Evolutionary conservation across 2,113 vertebrate genomes (phyloP).

Genomic region (Zosterops japonicus): DNA sequence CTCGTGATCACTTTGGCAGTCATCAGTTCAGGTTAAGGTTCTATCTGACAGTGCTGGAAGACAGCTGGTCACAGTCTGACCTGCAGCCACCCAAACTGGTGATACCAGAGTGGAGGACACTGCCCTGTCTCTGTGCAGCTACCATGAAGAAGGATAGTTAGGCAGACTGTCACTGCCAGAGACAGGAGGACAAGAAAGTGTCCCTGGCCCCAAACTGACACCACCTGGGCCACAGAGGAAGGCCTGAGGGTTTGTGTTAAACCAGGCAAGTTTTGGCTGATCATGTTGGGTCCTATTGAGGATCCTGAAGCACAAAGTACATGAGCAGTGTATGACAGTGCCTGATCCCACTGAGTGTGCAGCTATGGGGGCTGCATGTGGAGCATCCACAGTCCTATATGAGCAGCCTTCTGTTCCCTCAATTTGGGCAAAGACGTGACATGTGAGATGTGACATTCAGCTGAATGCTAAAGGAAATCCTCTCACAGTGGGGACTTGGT

Average conservation of each 20-base stretch:
- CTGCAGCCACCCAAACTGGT: background rate
- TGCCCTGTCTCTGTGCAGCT: background rate
- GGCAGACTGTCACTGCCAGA: background rate
- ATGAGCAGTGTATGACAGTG: fast-evolving
- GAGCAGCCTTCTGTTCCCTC: background rate
- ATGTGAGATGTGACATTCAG: background rate
- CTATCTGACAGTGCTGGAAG: background rate
- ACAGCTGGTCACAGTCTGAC: background rate
- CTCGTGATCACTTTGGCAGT: background rate
- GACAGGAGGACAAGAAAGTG: background rate
- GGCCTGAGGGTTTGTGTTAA: background rate
- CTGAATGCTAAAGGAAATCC: background rate
- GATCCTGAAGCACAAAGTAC: background rate
- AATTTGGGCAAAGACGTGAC: background rate
- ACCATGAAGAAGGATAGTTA: background rate
- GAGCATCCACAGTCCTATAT: fast-evolving
- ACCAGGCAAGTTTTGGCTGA: background rate
- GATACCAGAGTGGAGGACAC: no score
- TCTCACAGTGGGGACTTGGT: fast-evolving
- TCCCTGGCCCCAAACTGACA: background rate
- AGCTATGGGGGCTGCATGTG: background rate
- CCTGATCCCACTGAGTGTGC: fast-evolving
- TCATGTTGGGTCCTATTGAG: fast-evolving
- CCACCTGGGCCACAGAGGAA: background rate
- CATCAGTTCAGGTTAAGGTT: background rate